Percentiles rank a stretch among this genome's conserved stretches.
Conservation (phyloP, 2,113 vertebrate species). For the Hyaena hyaena region DNA sequence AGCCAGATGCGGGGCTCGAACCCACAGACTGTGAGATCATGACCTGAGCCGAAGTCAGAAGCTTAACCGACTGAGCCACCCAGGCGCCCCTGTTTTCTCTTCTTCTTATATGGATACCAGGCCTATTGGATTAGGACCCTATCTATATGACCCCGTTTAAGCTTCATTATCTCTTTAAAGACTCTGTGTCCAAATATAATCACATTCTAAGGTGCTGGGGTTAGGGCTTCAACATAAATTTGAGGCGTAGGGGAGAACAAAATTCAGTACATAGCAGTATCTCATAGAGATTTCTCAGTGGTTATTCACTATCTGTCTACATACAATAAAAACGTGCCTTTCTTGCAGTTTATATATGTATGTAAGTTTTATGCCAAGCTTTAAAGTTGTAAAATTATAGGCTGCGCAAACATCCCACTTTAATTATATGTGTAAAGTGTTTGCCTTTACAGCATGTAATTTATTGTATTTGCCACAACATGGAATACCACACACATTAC, state of each 20-base stretch:
- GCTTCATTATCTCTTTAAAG: not conserved
- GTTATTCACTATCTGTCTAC: not conserved
- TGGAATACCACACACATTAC: not conserved
- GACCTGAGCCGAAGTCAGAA: too few species aligned
- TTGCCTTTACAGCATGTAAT: not conserved
- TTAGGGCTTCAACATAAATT: not conserved
- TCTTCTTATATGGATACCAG: not conserved
- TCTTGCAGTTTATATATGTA: not conserved
- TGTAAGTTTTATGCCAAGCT: not conserved
- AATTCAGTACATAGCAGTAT: not conserved
- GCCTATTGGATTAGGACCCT: not conserved
- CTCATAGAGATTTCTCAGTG: not conserved
- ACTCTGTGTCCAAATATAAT: not conserved
- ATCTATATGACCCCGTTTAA: not conserved
- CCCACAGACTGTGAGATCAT: too few species aligned
- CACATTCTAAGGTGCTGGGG: not conserved
- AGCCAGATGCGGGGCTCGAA: too few species aligned
- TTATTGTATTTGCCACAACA: not conserved
- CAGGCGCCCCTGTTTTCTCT: not conserved
- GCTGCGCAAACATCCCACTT: not conserved
- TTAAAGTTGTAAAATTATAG: conserved; percentile 39
- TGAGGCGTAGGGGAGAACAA: too few species aligned
- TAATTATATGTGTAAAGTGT: not conserved
- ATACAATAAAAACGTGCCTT: not conserved
- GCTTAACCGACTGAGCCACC: too few species aligned